Evolutionary conservation across 1,140 invertebrate species (phyloP).

Genomic region (Apis florea): DNA sequence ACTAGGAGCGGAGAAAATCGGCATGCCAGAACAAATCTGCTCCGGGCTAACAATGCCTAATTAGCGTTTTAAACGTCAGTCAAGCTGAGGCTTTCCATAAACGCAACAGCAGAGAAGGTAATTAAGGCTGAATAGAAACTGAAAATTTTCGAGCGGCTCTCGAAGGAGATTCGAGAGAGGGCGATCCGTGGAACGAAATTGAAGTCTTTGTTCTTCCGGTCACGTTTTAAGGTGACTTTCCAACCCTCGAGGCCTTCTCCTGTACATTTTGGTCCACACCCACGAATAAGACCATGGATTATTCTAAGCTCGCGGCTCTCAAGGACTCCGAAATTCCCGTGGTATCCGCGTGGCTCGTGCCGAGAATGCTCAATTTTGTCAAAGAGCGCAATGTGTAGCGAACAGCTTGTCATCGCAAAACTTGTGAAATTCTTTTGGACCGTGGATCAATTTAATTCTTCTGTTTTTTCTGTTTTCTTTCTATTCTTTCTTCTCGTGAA

Average conservation of each 20-base stretch:
- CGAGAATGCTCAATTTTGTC: constrained; percentile 53
- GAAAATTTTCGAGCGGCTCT: background rate
- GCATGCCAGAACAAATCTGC: constrained; percentile 16
- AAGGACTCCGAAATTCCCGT: constrained; percentile 63
- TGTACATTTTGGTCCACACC: constrained; percentile 64
- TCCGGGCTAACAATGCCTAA: constrained; percentile 31
- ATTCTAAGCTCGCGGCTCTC: constrained; percentile 61
- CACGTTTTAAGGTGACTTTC: constrained; percentile 65
- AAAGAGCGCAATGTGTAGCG: background rate
- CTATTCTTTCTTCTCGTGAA: background rate
- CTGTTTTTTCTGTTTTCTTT: background rate
- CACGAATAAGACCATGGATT: constrained; percentile 66
- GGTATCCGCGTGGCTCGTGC: constrained; percentile 60
- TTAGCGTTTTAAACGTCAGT: constrained; percentile 28
- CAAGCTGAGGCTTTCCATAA: background rate
- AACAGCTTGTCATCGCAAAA: background rate
- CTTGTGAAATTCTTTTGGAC: background rate
- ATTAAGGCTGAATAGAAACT: constrained; percentile 20
- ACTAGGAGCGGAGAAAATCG: constrained; percentile 9
- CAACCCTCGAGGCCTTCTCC: constrained; percentile 45
- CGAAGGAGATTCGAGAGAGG: background rate
- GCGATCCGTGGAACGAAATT: constrained; percentile 27
- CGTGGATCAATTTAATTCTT: background rate
- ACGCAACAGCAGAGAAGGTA: background rate
- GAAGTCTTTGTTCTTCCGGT: constrained; percentile 62